These are phyloP conservation scores for Nicator chloris DNA, from an alignment of 2,113 vertebrate species.

Conservation along the genomic window DNA sequence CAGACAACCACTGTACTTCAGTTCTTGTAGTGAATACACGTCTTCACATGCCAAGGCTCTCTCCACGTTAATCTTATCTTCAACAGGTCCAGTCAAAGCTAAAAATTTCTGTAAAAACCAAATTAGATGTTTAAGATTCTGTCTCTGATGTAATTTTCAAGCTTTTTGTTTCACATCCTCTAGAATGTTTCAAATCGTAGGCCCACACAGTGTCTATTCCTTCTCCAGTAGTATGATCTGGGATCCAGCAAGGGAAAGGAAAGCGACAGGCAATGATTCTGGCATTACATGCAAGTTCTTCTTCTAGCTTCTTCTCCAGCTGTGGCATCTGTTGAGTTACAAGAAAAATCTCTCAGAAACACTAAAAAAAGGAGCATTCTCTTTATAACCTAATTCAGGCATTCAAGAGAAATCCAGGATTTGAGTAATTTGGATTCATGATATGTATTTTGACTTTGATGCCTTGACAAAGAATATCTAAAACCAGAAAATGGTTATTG, in stretches of 20 bases:
- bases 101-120: background rate
- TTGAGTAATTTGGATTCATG: background rate
- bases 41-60: background rate
- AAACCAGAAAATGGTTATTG: background rate
- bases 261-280: conserved; percentile 93
- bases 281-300: conserved; percentile 77
- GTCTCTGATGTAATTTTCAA: background rate
- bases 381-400: background rate
- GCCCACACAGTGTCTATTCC: conserved; percentile 91
- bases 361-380: background rate
- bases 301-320: conserved; percentile 85
- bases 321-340: conserved; percentile 83
- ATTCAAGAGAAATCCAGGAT: background rate
- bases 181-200: conserved; percentile 77
- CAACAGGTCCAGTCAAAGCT: background rate
- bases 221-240: conserved; percentile 79
- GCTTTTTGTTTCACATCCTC: background rate
- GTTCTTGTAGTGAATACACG: background rate
- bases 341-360: background rate
- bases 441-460: background rate
- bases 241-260: conserved; percentile 91
- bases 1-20: background rate
- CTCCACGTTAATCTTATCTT: background rate
- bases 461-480: background rate
- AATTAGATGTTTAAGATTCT: background rate